Base-by-base conservation (phyloP, 2,113 vertebrate species). In the Maccullochella peelii region DNA sequence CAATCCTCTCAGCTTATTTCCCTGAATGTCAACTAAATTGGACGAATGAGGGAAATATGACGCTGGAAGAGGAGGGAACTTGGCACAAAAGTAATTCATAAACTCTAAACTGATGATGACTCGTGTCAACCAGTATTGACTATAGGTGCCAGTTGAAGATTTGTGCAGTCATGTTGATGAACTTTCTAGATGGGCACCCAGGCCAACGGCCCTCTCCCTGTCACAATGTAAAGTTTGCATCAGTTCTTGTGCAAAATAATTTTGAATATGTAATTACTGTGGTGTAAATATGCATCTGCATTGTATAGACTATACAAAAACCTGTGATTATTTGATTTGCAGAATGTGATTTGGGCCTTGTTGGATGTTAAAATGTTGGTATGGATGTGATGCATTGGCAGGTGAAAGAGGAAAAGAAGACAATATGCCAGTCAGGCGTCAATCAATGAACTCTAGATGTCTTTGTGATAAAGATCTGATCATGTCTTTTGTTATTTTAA, bases 1-100 rank as follows among this genome's bases (percentile, higher is more conserved):
- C 88, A 77, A 69, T 95, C 95, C 85, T 92, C 89, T 94, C 91
- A 90, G 95, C 94, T 95, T 95, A 96, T 96, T 96, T 96, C 92
- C 91, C 93, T 86, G 90, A 95, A 95, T 97, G 97, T 97, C 96
- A 95, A 93, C 87, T 92, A 82, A 93, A 87, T 88, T 92, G 86
- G 85, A 91, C 88, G 80, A 89, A 94, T 71, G 81, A 83, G 79
- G 87, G 82, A 67, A 80, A 79, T 82, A 20, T 65, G 63, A 61
- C 1, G 49, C 72, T 20, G 78, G 38, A 75, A 72, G 55, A 66
- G 74, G 74, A 77, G 58, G 49, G 49, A 59, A 75, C 68, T 74
- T 81, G 72, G 86, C 68, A 70, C 77, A 63, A n/a, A 71, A 75
- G 62, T 72, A 70, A 59, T 75, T 61, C 54, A 58, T 68, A 67